Percentiles rank a stretch among this genome's conserved stretches.
These are phyloP conservation scores for Luffia ferchaultella DNA, from an alignment of 2,888 invertebrate species.

Conservation along the genomic window DNA sequence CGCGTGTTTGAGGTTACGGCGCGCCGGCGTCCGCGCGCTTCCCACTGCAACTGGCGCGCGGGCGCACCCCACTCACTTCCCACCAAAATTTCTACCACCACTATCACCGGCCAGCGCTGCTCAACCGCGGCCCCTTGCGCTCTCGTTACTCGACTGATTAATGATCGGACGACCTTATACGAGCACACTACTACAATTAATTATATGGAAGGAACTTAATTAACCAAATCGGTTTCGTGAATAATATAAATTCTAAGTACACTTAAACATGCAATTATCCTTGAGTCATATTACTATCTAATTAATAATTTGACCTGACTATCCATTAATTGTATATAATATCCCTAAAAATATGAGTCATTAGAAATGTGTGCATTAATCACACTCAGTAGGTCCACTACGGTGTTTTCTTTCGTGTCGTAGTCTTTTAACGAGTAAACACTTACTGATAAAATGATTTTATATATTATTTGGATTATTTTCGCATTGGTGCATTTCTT, in stretches of 20 bases:
- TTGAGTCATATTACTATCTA: background rate
- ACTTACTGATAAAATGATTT: no score
- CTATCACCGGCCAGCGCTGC: conserved; percentile 35
- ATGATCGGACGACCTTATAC: background rate
- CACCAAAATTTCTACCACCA: conserved; percentile 55
- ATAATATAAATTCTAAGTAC: background rate
- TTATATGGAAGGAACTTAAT: no score
- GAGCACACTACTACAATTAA: background rate
- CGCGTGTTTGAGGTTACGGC: conserved; percentile 24
- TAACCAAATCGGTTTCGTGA: background rate
- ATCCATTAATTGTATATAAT: no score
- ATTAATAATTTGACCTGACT: no score
- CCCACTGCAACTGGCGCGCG: conserved; percentile 49
- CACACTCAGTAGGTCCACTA: no score
- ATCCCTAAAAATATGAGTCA: no score
- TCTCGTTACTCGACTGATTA: background rate
- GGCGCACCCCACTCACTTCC: conserved; percentile 64
- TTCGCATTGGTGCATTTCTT: conserved; percentile 55
- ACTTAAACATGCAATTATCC: no score
- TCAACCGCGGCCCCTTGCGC: conserved; percentile 35
- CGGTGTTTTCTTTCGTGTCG: no score
- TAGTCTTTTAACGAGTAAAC: no score
- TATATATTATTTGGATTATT: no score
- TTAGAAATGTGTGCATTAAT: no score
- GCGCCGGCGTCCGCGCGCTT: conserved; percentile 51